These are phyloP conservation scores for Clamator glandarius DNA, from an alignment of 2,797 vertebrate genomes.

Conservation along the genomic window DNA sequence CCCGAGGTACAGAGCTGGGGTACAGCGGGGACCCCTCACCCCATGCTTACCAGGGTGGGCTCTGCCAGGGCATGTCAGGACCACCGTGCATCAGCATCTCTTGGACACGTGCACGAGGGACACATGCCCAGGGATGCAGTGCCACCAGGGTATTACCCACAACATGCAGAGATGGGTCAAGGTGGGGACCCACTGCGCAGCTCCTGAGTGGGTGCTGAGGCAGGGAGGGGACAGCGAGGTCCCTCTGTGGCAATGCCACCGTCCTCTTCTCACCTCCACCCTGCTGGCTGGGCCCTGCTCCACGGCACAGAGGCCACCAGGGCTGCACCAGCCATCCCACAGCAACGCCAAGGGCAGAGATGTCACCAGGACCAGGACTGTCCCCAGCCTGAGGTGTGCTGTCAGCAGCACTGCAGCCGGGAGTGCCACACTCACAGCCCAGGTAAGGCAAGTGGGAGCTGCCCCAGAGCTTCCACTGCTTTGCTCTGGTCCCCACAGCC, in stretches of 20 bases:
- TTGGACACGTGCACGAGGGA: accelerated
- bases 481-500: accelerated
- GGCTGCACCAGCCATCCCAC: not conserved
- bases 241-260: accelerated
- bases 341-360: not conserved
- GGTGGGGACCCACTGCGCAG: not conserved
- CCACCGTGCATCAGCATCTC: not conserved
- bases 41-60: accelerated
- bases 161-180: not conserved
- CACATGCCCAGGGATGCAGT: accelerated
- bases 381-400: not conserved
- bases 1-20: not conserved
- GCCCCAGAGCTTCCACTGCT: no score
- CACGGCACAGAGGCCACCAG: not conserved
- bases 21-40: accelerated
- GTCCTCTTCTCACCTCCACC: not conserved
- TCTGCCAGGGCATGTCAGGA: no score
- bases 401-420: not conserved
- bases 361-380: constrained; percentile 18
- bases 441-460: not conserved
- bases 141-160: not conserved
- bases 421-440: not conserved
- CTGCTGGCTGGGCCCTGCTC: not conserved
- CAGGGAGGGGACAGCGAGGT: not conserved
- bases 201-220: not conserved